Evolutionary conservation across 2,888 invertebrate species (phyloP).

Genomic region (Plutella xylostella): DNA sequence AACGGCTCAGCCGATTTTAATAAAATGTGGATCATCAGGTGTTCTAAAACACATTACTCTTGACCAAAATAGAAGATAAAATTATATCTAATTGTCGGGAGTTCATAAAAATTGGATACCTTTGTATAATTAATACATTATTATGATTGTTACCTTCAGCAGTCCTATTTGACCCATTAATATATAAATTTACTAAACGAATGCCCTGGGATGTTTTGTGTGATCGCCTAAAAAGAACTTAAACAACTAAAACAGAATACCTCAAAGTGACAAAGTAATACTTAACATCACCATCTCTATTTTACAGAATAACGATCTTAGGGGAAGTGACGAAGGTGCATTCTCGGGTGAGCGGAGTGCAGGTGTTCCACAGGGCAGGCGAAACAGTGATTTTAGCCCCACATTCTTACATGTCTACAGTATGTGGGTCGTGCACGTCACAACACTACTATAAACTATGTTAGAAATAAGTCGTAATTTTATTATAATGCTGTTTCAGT

Average conservation of each 20-base stretch:
- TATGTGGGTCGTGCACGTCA: constrained; percentile 14
- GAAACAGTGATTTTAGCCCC: constrained; percentile 16
- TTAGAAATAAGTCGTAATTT: constrained; percentile 1
- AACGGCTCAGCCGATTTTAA: not conserved
- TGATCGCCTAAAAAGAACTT: too few species aligned
- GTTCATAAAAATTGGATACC: too few species aligned
- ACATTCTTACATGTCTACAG: constrained; percentile 11
- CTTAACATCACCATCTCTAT: not conserved
- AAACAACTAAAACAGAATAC: too few species aligned
- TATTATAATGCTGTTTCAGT: not conserved
- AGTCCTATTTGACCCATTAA: not conserved
- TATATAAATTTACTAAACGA: too few species aligned
- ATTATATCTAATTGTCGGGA: too few species aligned
- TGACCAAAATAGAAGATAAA: too few species aligned
- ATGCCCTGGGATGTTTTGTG: too few species aligned
- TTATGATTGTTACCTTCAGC: not conserved
- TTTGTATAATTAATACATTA: not conserved
- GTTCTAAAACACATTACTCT: not conserved
- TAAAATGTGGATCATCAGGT: too few species aligned
- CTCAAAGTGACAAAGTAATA: too few species aligned
- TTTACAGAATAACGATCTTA: constrained; percentile 12
- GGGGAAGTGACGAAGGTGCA: constrained; percentile 12
- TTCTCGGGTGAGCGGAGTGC: constrained; percentile 15
- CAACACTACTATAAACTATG: constrained; percentile 11
- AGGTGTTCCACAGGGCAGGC: constrained; percentile 9